These are phyloP conservation scores for Pandion haliaetus DNA, from an alignment of 2,113 vertebrate genomes.

Conservation along the genomic window DNA sequence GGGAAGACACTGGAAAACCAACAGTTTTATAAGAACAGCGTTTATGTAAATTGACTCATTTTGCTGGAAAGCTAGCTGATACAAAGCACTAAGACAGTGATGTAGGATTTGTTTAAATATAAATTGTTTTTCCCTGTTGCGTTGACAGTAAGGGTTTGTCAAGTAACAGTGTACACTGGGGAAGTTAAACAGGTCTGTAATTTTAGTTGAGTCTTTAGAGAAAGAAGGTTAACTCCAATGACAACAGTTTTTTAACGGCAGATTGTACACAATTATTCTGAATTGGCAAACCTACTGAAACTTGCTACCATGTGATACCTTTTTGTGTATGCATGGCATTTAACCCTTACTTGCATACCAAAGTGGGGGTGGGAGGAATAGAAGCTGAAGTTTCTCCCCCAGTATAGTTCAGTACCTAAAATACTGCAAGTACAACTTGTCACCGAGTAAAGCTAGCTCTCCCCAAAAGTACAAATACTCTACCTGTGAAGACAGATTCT, in stretches of 20 bases:
- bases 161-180: background rate
- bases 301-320: background rate
- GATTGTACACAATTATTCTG: background rate
- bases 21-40: background rate
- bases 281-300: background rate
- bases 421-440: background rate
- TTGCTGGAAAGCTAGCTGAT: background rate
- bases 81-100: background rate
- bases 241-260: background rate
- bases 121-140: background rate
- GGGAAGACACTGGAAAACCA: background rate
- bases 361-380: background rate
- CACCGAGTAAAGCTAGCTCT: background rate
- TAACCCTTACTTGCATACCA: background rate
- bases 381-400: background rate
- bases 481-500: background rate
- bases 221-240: background rate
- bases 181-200: background rate
- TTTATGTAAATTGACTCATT: background rate
- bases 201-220: background rate
- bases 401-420: background rate
- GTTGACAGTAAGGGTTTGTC: background rate
- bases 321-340: background rate
- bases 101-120: background rate
- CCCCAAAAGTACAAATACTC: background rate